Evolutionary conservation across 2,113 vertebrate species (phyloP), one percentile per base, ranked within the genome.

Genomic region (Brienomyrus brachyistius): DNA sequence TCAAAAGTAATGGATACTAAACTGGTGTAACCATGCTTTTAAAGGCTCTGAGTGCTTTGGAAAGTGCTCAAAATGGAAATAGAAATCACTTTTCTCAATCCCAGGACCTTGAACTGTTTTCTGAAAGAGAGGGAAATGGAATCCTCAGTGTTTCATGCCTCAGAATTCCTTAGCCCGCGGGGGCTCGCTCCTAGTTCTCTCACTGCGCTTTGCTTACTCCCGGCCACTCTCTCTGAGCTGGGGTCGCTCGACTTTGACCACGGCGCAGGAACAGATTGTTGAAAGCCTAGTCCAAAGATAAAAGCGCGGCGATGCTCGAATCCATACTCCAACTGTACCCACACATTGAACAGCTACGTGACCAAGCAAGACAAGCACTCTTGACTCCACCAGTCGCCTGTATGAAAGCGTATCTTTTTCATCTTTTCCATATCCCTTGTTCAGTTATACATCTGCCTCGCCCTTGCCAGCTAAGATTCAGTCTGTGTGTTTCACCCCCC

Each of bases 81-180:
- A 92, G 93, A 94, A 95, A 95, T 95, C 90, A 94, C 91, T 93
- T 94, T 94, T 94, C 90, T 92, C 93, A 93, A 94, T 96, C 92
- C 94, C 89, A 90, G 91, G 91, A 94, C 93, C 92, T 95, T 95
- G 94, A 94, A 94, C 93, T 92, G 92, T 91, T 95, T 94, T 86
- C 87, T 54, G 35, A 90, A 85, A 77, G 23, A 92, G 77, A 93
- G 84, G 89, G 92, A 91, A 88, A 91, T 87, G 80, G 93, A 91
- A 92, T 89, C 91, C 93, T 91, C 90, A 93, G 92, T 93, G 93
- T 94, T 95, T 94, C 92, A 94, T 89, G 91, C 94, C 93, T 94
- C 91, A 92, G 89, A 91, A 92, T 92, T 93, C 94, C 90, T 95
- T 93, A 77, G 91, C 90, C 87, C 83, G 91, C 92, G 87, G 91